Percentiles rank a stretch among this genome's conserved stretches.
phyloP scores from a whole-genome alignment of 2,888 invertebrate genomes.

The Tinea trinotella region DNA sequence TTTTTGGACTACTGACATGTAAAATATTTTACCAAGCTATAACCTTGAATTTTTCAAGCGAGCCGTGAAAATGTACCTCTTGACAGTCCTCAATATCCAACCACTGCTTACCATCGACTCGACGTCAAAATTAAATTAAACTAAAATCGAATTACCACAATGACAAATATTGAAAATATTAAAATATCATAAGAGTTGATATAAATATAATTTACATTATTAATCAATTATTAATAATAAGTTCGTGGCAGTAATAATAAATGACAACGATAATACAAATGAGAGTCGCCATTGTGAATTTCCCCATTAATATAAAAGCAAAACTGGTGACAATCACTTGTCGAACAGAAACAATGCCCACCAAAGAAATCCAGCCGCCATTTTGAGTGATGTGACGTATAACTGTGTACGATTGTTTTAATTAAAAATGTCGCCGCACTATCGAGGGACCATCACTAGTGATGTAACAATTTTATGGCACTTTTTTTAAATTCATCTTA shows the following conservation, averaged over 20 bases:
- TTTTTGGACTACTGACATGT: no score
- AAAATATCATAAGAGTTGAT: no score
- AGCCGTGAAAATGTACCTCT: no score
- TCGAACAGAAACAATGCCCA: conserved; percentile 16
- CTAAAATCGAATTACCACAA: no score
- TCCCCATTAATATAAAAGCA: neutral
- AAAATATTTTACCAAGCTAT: no score
- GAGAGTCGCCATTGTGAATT: neutral
- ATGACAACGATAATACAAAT: neutral
- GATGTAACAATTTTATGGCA: neutral
- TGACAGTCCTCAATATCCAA: no score
- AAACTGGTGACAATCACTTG: conserved; percentile 11
- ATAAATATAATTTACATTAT: no score
- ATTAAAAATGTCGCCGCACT: conserved; percentile 11
- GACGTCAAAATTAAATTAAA: no score
- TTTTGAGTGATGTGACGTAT: conserved; percentile 8
- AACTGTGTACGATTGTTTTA: conserved; percentile 2
- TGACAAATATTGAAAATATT: no score
- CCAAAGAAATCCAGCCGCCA: conserved; percentile 17
- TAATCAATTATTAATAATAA: neutral
- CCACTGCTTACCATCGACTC: no score
- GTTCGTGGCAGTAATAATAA: neutral
- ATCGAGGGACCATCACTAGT: conserved; percentile 3
- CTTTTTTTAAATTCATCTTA: neutral
- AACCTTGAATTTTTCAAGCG: no score